Percentiles rank a stretch among this genome's conserved stretches.
Conservation (phyloP, 2,797 vertebrate genomes). For the Fundulus diaphanus region DNA sequence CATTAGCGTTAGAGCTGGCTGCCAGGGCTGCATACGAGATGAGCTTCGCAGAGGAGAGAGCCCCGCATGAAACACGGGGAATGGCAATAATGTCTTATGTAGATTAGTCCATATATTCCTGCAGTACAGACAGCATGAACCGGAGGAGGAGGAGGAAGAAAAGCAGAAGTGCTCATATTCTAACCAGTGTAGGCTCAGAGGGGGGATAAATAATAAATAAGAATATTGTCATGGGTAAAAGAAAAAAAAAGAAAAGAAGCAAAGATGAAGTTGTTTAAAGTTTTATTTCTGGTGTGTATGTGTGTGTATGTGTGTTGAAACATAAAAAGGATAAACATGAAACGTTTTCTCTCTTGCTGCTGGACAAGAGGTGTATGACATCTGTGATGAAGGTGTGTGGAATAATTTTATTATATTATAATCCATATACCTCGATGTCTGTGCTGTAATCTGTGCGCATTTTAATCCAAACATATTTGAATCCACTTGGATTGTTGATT, state of each 20-base stretch:
- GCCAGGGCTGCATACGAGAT: slow-evolving; percentile 79
- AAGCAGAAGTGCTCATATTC: slow-evolving; percentile 54
- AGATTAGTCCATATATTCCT: slow-evolving; percentile 78
- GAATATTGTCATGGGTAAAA: slow-evolving; percentile 66
- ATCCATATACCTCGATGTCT: slow-evolving; percentile 78
- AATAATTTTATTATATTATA: slow-evolving; percentile 79
- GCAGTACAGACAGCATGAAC: slow-evolving; percentile 66
- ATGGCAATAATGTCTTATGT: slow-evolving; percentile 78
- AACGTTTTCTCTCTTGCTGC: slow-evolving; percentile 83
- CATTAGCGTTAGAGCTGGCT: slow-evolving; percentile 82
- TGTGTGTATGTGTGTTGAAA: slow-evolving; percentile 54
- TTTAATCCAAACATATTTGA: slow-evolving; percentile 49
- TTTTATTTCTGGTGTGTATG: slow-evolving; percentile 60
- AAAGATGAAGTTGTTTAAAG: slow-evolving; percentile 57
- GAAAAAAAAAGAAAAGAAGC: slow-evolving; percentile 37
- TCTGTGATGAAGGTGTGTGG: slow-evolving; percentile 85
- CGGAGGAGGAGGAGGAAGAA: slow-evolving; percentile 33
- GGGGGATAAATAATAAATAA: slow-evolving; percentile 62
- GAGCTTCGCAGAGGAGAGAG: slow-evolving; percentile 70
- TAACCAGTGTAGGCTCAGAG: slow-evolving; percentile 32
- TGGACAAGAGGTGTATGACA: slow-evolving; percentile 85
- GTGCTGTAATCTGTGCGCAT: slow-evolving; percentile 77
- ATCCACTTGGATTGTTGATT: slow-evolving; percentile 35
- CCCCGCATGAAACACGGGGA: slow-evolving; percentile 79
- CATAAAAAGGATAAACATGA: slow-evolving; percentile 79